A percentile compares a stretch with the other conserved stretches of the same genome.
Conservation (phyloP, 1,140 invertebrate genomes). For the Eubasilissa regina region DNA sequence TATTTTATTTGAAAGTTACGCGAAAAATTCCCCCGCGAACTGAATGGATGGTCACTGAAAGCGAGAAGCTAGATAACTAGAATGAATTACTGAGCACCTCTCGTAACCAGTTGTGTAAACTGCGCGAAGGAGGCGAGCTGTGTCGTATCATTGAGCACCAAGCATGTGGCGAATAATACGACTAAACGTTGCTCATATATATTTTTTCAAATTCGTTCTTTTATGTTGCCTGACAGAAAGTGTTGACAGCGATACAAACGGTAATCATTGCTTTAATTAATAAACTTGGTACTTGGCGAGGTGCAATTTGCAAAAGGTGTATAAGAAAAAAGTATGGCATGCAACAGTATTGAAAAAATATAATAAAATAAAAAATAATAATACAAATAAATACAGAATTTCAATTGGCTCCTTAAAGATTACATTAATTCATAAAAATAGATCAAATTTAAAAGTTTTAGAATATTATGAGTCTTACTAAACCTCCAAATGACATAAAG, state of each 20-base stretch:
- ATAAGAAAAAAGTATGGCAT: too few relatives aligned
- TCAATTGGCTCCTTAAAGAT: too few relatives aligned
- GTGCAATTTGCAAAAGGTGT: too few relatives aligned
- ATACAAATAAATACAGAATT: too few relatives aligned
- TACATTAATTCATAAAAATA: too few relatives aligned
- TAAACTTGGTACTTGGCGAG: too few relatives aligned
- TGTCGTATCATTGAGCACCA: background rate
- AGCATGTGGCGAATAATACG: constrained; percentile 5
- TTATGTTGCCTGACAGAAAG: background rate
- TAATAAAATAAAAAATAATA: too few relatives aligned
- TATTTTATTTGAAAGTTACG: background rate
- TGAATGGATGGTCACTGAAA: background rate
- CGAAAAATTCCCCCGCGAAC: background rate
- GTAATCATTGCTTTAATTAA: background rate
- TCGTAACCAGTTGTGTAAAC: constrained; percentile 29
- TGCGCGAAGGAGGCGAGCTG: constrained; percentile 4
- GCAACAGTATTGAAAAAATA: too few relatives aligned
- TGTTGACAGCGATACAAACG: constrained; percentile 27
- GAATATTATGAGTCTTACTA: background rate
- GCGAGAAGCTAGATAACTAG: constrained; percentile 27
- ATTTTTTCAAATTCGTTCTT: background rate
- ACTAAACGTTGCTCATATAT: background rate
- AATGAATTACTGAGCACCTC: constrained; percentile 14
- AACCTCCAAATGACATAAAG: too few relatives aligned
- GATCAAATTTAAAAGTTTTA: background rate